Percentiles rank a stretch among this genome's conserved stretches.
These are phyloP conservation scores for Petromus typicus DNA, from an alignment of 2,113 vertebrate species.

Conservation along the genomic window DNA sequence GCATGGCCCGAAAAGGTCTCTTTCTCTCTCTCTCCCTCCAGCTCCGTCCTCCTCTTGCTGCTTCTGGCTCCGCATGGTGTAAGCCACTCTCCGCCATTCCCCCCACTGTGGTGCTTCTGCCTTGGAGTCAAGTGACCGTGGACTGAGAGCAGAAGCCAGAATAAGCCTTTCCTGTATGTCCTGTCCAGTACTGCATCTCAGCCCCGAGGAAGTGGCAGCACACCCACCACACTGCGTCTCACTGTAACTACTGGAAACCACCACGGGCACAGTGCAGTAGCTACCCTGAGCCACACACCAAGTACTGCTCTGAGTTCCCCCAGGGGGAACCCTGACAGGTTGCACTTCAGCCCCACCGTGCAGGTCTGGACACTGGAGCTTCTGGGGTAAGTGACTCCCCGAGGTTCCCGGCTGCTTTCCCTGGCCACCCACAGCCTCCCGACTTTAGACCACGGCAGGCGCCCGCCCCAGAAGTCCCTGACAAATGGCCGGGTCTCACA, in stretches of 20 bases:
- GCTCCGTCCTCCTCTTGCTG: background rate
- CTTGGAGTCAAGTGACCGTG: background rate
- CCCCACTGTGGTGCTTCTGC: background rate
- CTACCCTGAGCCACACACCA: fast-evolving
- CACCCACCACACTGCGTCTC: background rate
- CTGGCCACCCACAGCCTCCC: background rate
- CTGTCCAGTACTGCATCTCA: background rate
- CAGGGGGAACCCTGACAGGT: no score
- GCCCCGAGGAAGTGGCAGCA: background rate
- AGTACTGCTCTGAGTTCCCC: background rate
- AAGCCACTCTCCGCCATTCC: background rate
- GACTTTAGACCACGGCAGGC: background rate
- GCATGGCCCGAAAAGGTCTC: background rate
- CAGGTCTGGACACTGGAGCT: background rate
- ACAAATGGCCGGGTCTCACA: background rate
- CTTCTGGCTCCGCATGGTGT: background rate
- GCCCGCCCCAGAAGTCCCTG: background rate
- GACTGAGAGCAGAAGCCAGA: background rate
- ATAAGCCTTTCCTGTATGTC: background rate
- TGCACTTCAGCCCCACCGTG: fast-evolving
- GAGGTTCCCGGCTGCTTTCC: background rate
- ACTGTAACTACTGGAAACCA: background rate
- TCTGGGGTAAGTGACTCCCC: background rate
- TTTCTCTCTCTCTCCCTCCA: background rate
- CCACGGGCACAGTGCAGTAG: background rate